A percentile compares a stretch with the other conserved stretches of the same genome.
Evolutionary conservation across 2,888 invertebrate genomes (phyloP).

Genomic region (Hypolimnas misippus): DNA sequence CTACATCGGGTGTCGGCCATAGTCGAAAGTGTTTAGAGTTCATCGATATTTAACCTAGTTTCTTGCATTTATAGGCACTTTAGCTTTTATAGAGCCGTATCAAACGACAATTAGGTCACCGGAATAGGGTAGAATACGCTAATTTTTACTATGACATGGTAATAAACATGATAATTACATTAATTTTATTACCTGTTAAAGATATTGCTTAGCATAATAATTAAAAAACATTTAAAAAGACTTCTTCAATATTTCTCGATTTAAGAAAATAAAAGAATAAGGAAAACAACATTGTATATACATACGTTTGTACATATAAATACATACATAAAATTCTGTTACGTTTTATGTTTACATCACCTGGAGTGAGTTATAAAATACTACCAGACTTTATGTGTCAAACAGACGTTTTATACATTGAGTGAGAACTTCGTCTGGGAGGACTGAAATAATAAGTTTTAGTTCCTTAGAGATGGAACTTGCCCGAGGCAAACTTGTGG

Average conservation of each 20-base stretch:
- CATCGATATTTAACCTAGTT: slow-evolving; percentile 81
- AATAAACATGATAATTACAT: slow-evolving; percentile 55
- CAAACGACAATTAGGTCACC: slow-evolving; percentile 78
- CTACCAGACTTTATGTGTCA: slow-evolving; percentile 20
- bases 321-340: background rate
- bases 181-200: slow-evolving; percentile 8
- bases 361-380: slow-evolving; percentile 31
- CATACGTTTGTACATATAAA: background rate
- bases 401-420: slow-evolving; percentile 28
- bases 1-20: slow-evolving; percentile 47
- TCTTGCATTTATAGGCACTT: slow-evolving; percentile 77
- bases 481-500: slow-evolving; percentile 15
- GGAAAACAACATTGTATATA: background rate
- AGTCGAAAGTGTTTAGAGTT: slow-evolving; percentile 62
- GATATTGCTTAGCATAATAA: background rate
- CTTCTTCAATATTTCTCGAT: background rate
- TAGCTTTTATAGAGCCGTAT: slow-evolving; percentile 67
- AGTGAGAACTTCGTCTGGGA: slow-evolving; percentile 18
- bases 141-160: slow-evolving; percentile 61
- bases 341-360: slow-evolving; percentile 23
- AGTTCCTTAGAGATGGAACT: slow-evolving; percentile 26
- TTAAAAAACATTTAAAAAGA: background rate
- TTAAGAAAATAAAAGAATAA: background rate
- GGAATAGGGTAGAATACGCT: slow-evolving; percentile 70
- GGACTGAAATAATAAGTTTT: slow-evolving; percentile 27